phyloP scores from a whole-genome alignment of 1,140 invertebrate genomes.

The Anoplophora glabripennis region DNA sequence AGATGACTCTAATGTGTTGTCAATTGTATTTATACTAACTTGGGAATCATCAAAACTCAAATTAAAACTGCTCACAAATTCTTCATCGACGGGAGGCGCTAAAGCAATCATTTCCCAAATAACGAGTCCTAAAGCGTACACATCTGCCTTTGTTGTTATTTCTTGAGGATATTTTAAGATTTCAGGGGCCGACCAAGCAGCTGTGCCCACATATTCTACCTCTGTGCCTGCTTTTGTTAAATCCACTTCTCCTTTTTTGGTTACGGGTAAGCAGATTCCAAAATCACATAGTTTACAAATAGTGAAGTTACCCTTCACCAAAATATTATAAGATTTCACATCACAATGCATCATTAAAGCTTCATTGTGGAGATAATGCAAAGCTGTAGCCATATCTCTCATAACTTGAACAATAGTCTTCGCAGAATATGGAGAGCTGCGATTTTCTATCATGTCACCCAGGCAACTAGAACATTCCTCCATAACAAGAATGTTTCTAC shows the following conservation, averaged over 20 bases:
- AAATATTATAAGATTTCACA: slow-evolving; percentile 79
- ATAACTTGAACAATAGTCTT: slow-evolving; percentile 64
- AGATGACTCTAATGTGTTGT: slow-evolving; percentile 20
- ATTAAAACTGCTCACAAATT: slow-evolving; percentile 42
- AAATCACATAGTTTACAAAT: slow-evolving; percentile 82
- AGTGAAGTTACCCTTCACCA: slow-evolving; percentile 71
- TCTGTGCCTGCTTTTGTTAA: slow-evolving; percentile 49
- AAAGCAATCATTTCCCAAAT: slow-evolving; percentile 81
- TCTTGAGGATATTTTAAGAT: slow-evolving; percentile 56
- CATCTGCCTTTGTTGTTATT: slow-evolving; percentile 71
- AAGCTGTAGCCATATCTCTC: slow-evolving; percentile 65
- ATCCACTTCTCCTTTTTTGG: slow-evolving; percentile 61
- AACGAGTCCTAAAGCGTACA: slow-evolving; percentile 75
- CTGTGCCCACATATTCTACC: slow-evolving; percentile 63
- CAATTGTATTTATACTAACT: slow-evolving; percentile 12
- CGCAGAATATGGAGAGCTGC: slow-evolving; percentile 58
- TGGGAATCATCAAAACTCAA: slow-evolving; percentile 40
- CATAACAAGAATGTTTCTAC: slow-evolving; percentile 67
- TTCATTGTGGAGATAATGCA: slow-evolving; percentile 76
- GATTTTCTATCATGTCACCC: slow-evolving; percentile 70
- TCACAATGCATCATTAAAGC: slow-evolving; percentile 76
- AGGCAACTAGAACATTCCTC: slow-evolving; percentile 65
- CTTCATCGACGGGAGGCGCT: slow-evolving; percentile 58
- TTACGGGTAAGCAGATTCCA: slow-evolving; percentile 72
- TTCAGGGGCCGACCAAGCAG: slow-evolving; percentile 76